Evolutionary conservation across 2,888 invertebrate species (phyloP).

Genomic region (Polydrusus tereticollis): DNA sequence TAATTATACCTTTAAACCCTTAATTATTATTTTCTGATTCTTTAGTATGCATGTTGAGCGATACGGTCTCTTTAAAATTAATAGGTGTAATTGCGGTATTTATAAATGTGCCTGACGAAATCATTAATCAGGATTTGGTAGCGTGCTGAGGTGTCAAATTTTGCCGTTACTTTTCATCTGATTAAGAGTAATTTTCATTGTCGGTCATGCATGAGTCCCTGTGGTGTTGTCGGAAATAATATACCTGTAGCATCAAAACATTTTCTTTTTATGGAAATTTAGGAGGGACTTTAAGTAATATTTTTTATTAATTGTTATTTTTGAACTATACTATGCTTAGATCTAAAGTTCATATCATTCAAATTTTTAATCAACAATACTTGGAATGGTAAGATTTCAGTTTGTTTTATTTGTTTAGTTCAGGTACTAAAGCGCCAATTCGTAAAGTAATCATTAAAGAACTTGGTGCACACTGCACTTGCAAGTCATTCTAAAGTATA

Average conservation of each 20-base stretch:
- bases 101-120: conserved; percentile 33
- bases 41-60: conserved; percentile 19
- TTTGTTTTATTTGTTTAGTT: too few species aligned
- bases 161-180: conserved; percentile 32
- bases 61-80: conserved; percentile 37
- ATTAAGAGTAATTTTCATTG: conserved; percentile 32
- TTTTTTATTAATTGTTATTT: too few species aligned
- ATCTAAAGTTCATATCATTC: too few species aligned
- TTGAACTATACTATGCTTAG: too few species aligned
- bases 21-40: conserved; percentile 32
- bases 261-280: background rate
- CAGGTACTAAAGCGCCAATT: too few species aligned
- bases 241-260: conserved; percentile 6
- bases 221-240: background rate
- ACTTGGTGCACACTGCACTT: too few species aligned
- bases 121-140: conserved; percentile 42
- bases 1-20: conserved; percentile 3
- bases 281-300: too few species aligned
- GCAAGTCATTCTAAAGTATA: too few species aligned
- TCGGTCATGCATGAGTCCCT: conserved; percentile 12
- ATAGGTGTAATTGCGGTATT: conserved; percentile 44
- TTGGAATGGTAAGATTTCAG: too few species aligned
- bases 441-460: too few species aligned
- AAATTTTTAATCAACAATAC: too few species aligned
- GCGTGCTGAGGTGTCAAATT: conserved; percentile 43